Evolutionary conservation across 2,113 vertebrate genomes (phyloP).

Genomic region (Raja brachyura): DNA sequence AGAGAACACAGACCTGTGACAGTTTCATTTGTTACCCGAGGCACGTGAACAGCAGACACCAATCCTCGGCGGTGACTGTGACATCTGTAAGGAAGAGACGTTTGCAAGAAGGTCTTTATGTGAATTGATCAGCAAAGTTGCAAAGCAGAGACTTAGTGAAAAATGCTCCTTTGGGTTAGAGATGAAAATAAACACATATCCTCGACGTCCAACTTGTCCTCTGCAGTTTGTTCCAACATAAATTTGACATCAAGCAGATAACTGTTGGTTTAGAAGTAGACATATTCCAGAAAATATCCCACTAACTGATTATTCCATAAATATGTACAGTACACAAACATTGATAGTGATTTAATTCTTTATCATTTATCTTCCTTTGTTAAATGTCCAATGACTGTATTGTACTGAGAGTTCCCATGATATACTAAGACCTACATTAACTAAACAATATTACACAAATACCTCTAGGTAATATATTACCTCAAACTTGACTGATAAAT

Average conservation of each 20-base stretch:
- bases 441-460: not conserved
- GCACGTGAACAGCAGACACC: conserved; percentile 51
- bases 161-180: conserved; percentile 21
- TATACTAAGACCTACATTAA: not conserved
- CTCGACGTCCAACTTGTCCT: not conserved
- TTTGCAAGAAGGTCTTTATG: conserved; percentile 18
- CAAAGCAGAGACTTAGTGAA: conserved; percentile 22
- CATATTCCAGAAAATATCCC: not conserved
- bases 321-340: not conserved
- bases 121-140: conserved; percentile 31
- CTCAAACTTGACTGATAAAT: conserved; percentile 21
- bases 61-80: conserved; percentile 44
- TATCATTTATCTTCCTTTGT: not conserved
- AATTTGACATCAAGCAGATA: not conserved
- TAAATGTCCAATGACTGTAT: not conserved
- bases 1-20: conserved; percentile 45
- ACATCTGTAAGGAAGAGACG: conserved; percentile 32
- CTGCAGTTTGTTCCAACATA: not conserved
- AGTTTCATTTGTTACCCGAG: conserved; percentile 53
- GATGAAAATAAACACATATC: not conserved
- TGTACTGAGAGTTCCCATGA: not conserved
- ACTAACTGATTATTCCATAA: not conserved
- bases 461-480: not conserved
- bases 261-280: not conserved
- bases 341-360: conserved; percentile 4